Percentiles rank a stretch among this genome's conserved stretches.
These are phyloP conservation scores for Cryptoleucopteryx plumbea DNA, from an alignment of 2,113 vertebrate genomes.

Conservation along the genomic window DNA sequence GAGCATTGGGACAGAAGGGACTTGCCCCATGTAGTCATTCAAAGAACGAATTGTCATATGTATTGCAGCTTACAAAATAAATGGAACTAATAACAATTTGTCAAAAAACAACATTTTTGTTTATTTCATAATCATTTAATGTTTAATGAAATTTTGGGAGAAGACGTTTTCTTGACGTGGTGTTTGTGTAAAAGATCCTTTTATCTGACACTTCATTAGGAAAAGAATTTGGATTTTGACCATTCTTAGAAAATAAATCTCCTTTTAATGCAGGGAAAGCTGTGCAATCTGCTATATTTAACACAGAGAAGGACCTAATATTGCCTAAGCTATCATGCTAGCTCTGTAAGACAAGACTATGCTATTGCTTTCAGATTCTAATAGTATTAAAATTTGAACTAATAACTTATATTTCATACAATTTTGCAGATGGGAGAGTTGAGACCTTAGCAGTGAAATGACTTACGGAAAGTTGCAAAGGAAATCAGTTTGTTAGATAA, in stretches of 20 bases:
- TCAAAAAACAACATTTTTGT: not conserved
- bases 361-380: not conserved
- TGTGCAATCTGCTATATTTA: not conserved
- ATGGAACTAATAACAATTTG: not conserved
- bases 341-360: not conserved
- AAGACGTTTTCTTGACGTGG: not conserved
- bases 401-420: not conserved
- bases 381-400: not conserved
- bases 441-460: not conserved
- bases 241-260: not conserved
- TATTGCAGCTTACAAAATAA: not conserved
- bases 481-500: not conserved
- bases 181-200: not conserved
- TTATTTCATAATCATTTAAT: not conserved
- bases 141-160: not conserved
- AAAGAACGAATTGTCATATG: not conserved
- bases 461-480: not conserved
- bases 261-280: not conserved
- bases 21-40: not conserved
- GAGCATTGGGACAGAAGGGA: not conserved
- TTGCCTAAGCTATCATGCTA: not conserved
- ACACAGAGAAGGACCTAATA: not conserved
- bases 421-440: not conserved
- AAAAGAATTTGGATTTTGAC: slow-evolving; percentile 2
- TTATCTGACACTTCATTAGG: not conserved